A percentile compares a stretch with the other conserved stretches of the same genome.
These are phyloP conservation scores for Lerista edwardsae DNA, from an alignment of 2,797 vertebrate genomes.

Conservation along the genomic window DNA sequence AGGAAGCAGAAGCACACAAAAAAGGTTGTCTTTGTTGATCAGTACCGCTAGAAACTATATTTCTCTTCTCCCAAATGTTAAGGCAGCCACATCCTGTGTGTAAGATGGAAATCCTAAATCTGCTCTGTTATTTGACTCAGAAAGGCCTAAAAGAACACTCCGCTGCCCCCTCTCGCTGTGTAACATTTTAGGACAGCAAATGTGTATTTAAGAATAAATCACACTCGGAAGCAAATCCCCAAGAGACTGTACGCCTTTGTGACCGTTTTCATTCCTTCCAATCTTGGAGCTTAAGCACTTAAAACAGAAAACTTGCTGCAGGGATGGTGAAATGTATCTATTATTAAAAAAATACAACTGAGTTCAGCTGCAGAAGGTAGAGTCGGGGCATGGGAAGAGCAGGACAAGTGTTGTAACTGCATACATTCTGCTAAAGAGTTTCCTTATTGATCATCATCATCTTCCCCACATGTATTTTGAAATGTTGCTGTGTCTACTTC, in stretches of 20 bases:
- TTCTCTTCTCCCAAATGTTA: not conserved
- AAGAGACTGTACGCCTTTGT: not conserved
- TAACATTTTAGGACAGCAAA: not conserved
- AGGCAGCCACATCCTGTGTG: not conserved
- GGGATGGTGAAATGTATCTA: not conserved
- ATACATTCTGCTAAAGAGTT: not conserved
- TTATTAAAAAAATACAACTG: not conserved
- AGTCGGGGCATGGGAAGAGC: not conserved
- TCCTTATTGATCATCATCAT: too few species aligned
- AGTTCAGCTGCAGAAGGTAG: not conserved
- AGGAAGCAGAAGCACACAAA: not conserved
- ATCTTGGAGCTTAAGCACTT: slow-evolving; percentile 10
- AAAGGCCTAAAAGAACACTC: not conserved
- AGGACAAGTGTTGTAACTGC: too few species aligned
- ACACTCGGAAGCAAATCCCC: not conserved
- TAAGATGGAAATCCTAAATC: not conserved
- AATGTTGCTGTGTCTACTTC: not conserved
- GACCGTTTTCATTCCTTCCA: not conserved
- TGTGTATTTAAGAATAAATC: not conserved
- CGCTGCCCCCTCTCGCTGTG: too few species aligned
- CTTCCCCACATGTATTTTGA: too few species aligned
- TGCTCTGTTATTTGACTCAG: not conserved
- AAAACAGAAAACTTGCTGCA: not conserved
- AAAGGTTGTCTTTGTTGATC: not conserved
- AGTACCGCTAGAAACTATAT: not conserved